Evolutionary conservation across 2,888 invertebrate species (phyloP), one percentile per base, ranked within the genome.

Genomic region (Cynaeus angustus): DNA sequence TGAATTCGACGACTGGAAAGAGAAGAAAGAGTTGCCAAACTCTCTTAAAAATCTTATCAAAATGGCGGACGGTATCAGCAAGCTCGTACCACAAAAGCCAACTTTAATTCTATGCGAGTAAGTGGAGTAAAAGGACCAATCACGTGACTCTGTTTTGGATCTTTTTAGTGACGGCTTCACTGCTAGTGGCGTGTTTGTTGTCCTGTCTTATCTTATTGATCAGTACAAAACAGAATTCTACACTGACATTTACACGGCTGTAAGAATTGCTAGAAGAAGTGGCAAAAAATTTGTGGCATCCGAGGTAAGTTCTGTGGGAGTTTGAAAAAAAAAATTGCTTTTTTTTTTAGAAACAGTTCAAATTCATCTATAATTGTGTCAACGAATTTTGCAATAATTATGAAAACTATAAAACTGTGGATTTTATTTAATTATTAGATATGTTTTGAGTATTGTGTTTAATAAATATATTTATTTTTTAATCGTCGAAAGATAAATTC

Each of bases 191-290:
- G 2, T 50, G 26, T 50, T 50, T 50, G 10, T 50, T 10, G 50
- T 50, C 4, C 7, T 26, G n/a, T 21, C 50, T 0, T 50, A 50
- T 6, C 10, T 50, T 4, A 50, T 26, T 26, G 50, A 50, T 8
- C 21, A 50, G 10, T 50, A 26, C 12, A n/a, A 50, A n/a, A n/a
- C 9, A 1, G 28, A 50, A 26, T n/a, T n/a, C n/a, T n/a, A n/a
- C n/a, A 50, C 26, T 26, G 50, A 50, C 26, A 26, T 26, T 1
- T 21, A 9, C n/a, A 50, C 10, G n/a, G 50, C 26, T n/a, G 26
- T 50, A 26, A 21, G 50, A 26, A 10, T 26, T 12, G 50, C 50
- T 8, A 21, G 50, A 50, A 50, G 50, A 50, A 50, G 26, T 10
- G 50, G 50, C 7, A 50, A 1, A n/a, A 0, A 8, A 3, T 50